A percentile compares a stretch with the other conserved stretches of the same genome.
Conservation (phyloP, 2,888 invertebrate species). For the Hypsopygia costalis region DNA sequence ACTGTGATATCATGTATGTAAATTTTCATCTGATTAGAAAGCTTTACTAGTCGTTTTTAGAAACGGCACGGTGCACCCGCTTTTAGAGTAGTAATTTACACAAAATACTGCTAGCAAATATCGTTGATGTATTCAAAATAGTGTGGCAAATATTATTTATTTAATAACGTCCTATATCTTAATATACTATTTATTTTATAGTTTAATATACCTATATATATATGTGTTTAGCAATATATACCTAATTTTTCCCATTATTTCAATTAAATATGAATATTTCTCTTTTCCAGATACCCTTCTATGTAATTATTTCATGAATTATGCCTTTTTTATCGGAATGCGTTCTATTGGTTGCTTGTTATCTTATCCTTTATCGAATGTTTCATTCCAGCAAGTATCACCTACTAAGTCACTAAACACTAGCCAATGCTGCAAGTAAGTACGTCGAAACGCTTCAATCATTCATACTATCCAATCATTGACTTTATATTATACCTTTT, state of each 20-base stretch:
- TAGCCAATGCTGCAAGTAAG: slow-evolving; percentile 72
- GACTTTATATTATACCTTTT: background rate
- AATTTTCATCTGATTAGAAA: no score
- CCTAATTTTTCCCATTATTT: background rate
- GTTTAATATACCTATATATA: background rate
- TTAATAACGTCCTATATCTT: no score
- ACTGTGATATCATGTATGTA: no score
- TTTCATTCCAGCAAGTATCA: slow-evolving; percentile 78
- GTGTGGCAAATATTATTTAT: no score
- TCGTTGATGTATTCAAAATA: background rate
- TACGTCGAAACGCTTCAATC: slow-evolving; percentile 36
- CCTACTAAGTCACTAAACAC: slow-evolving; percentile 78
- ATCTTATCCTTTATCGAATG: slow-evolving; percentile 62
- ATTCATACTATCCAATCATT: slow-evolving; percentile 11
- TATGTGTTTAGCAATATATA: background rate
- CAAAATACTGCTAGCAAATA: no score
- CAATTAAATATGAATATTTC: slow-evolving; percentile 17
- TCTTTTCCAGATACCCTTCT: slow-evolving; percentile 31
- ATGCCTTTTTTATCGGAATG: slow-evolving; percentile 31
- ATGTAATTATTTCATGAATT: slow-evolving; percentile 17
- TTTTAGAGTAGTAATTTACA: no score
- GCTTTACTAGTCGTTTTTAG: no score
- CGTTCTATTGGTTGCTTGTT: slow-evolving; percentile 54
- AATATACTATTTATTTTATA: no score
- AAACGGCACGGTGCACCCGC: no score